These are phyloP conservation scores for Pseudorhiza aurosa DNA, from an alignment of 30 jellyfish, hydroid and myxozoan species.

Conservation along the genomic window DNA sequence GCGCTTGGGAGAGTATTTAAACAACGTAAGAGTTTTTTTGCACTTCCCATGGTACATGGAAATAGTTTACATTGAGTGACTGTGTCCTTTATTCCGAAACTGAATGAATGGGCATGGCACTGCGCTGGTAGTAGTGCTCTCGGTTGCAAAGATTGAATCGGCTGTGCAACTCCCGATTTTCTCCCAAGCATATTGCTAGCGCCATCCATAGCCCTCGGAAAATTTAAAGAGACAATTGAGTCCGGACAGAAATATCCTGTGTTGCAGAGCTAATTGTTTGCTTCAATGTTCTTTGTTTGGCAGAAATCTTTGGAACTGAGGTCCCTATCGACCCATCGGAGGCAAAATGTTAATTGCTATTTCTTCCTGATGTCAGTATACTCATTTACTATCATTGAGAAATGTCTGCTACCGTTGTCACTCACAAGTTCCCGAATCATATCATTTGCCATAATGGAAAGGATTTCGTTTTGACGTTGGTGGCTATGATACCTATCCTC, in stretches of 20 bases:
- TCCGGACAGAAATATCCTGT: slow-evolving; percentile 18
- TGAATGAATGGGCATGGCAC: slow-evolving; percentile 73
- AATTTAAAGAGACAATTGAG: slow-evolving; percentile 19
- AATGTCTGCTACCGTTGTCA: slow-evolving; percentile 23
- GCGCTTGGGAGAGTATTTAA: no score
- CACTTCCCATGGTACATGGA: no score
- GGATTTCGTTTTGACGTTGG: slow-evolving; percentile 74
- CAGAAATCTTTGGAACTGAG: slow-evolving; percentile 61
- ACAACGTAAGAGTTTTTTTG: no score
- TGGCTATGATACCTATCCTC: slow-evolving; percentile 33
- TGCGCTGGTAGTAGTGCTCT: slow-evolving; percentile 62
- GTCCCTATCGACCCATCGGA: slow-evolving; percentile 55
- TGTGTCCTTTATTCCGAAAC: slow-evolving; percentile 2
- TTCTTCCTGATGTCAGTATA: slow-evolving; percentile 79
- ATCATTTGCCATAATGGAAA: slow-evolving; percentile 62
- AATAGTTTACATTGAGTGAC: background rate
- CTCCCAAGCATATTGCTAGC: slow-evolving; percentile 76
- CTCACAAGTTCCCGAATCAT: no score
- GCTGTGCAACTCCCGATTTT: slow-evolving; percentile 70
- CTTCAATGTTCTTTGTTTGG: slow-evolving; percentile 18
- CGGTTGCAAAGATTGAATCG: slow-evolving; percentile 56
- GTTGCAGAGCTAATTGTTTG: slow-evolving; percentile 57
- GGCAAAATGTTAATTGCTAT: slow-evolving; percentile 62
- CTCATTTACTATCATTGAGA: slow-evolving; percentile 64
- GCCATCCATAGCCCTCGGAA: slow-evolving; percentile 73